A percentile compares a stretch with the other conserved stretches of the same genome.
phyloP scores from a whole-genome alignment of 2,113 vertebrate species.

The Pongo abelii region DNA sequence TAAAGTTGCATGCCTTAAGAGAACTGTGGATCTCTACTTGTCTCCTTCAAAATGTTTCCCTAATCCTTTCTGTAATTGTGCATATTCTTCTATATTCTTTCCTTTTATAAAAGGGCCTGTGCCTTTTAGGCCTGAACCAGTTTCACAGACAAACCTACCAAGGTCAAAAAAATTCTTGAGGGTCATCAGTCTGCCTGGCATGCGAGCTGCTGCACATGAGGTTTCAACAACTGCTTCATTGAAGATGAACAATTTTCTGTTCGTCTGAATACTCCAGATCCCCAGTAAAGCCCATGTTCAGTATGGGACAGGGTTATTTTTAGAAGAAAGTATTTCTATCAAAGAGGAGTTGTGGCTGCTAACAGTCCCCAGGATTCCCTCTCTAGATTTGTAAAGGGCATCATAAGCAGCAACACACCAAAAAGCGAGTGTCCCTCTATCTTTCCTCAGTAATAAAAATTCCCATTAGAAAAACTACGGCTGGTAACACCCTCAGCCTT shows the following conservation, averaged over 20 bases:
- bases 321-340: constrained; percentile 1
- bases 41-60: background rate
- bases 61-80: background rate
- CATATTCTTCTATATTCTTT: background rate
- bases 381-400: background rate
- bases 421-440: background rate
- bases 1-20: background rate
- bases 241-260: background rate
- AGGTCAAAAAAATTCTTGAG: background rate
- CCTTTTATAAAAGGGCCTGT: background rate
- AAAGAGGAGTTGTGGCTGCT: background rate
- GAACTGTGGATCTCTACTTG: background rate
- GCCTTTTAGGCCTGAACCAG: background rate
- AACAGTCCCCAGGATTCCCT: background rate
- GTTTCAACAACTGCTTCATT: background rate
- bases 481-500: background rate
- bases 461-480: background rate
- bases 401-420: background rate
- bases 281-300: background rate
- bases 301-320: background rate
- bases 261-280: background rate
- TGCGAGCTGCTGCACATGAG: background rate
- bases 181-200: background rate
- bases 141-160: background rate
- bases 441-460: background rate